Conservation (phyloP, 2,113 vertebrate species). For the Phalacrocorax carbo region DNA sequence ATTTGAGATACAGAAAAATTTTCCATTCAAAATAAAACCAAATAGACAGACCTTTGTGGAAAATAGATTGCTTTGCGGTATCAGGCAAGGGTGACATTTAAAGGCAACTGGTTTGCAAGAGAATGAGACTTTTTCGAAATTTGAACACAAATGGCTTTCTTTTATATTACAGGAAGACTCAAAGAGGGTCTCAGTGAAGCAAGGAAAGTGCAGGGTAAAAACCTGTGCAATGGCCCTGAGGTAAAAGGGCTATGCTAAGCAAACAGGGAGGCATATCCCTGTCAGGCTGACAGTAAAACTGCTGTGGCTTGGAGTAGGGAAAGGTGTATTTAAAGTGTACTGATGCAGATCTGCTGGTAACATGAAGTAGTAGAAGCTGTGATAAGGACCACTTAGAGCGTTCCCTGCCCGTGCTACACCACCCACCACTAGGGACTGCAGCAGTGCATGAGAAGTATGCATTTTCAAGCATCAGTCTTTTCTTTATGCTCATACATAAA, state of each 20-base stretch:
- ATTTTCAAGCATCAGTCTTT: not conserved
- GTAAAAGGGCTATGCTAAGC: not conserved
- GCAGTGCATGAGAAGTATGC: not conserved
- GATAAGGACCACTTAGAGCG: not conserved
- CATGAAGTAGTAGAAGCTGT: not conserved
- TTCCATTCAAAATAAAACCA: not conserved
- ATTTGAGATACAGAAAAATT: not conserved
- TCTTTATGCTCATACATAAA: not conserved
- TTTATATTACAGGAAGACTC: not conserved
- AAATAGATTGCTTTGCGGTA: not conserved
- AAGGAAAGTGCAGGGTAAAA: not conserved
- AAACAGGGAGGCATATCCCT: not conserved
- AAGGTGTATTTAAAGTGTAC: not conserved
- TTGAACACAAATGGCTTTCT: not conserved
- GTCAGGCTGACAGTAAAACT: not conserved
- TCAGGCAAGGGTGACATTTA: not conserved
- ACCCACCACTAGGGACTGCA: not conserved
- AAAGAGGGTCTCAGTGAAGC: not conserved
- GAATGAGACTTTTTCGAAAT: not conserved
- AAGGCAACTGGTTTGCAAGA: not conserved
- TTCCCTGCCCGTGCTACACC: not conserved
- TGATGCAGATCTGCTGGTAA: not conserved
- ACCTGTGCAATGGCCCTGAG: not conserved
- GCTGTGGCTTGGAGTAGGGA: not conserved
- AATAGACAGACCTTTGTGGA: not conserved